Base-by-base conservation (phyloP, 1,140 invertebrate genomes). In the Cotesia glomerata region DNA sequence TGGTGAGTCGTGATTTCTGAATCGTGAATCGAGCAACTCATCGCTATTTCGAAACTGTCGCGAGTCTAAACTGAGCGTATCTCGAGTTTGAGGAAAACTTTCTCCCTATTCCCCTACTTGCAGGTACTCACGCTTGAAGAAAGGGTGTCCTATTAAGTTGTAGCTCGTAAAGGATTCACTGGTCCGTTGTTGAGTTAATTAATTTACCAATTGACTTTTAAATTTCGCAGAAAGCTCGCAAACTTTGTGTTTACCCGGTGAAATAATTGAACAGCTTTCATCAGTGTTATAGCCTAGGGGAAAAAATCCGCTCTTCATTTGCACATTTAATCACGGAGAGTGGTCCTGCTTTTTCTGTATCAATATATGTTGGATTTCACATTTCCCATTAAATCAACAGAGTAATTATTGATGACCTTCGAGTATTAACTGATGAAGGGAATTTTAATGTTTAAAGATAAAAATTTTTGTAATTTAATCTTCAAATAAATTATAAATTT, bases 251-350 rank as follows among this genome's bases (percentile, higher is more conserved):
- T n/a, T 32, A 18, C 7, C 8, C 13, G 9, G 5, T 14, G n/a
- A 51, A 13, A 35, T 26, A 67, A 16, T n/a, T 67, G 14, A 45
- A 32, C 52, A 4, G 52, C 9, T 56, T 54, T 69, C 7, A 18
- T 9, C 2, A 56, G 36, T 56, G 34, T 69, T 5, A 5, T 36
- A 58, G 13, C 26, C 14, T 5, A 63, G 39, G 69, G 16, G 69
- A 11, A n/a, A 8, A 45, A 70, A 54, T 62, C 26, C 1, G 45
- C 45, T 51, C 36, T 66, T 56, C 61, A 49, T 65, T 72, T 72
- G 51, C 34, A 72, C 62, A 49, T 72, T 72, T 72, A 72, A 72
- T 72, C 62, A 65, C 51, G 35, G n/a, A 65, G 64, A 72, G 62
- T 72, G 70, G 70, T 65, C n/a, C 59, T 36, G 18, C 11, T 7